These are phyloP conservation scores for Hirtodrosophila histrioides DNA, from an alignment of 2,888 invertebrate genomes.

Conservation along the genomic window DNA sequence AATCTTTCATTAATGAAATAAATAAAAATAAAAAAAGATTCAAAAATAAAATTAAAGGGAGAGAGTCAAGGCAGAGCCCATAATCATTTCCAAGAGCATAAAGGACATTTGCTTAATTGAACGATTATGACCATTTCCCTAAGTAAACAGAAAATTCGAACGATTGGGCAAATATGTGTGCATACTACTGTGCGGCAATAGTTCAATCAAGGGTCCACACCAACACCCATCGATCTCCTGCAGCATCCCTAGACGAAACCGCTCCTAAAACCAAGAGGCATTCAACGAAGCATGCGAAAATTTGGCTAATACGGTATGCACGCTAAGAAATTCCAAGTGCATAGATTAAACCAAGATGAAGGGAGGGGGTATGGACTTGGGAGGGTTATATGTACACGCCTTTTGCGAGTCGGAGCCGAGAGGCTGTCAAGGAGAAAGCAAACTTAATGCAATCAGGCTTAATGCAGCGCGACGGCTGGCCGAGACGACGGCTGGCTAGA, in stretches of 20 bases:
- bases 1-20: too few relatives aligned
- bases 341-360: slow-evolving; percentile 63
- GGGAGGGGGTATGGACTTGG: neutral
- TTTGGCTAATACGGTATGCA: slow-evolving; percentile 77
- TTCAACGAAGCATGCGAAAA: slow-evolving; percentile 73
- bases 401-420: neutral
- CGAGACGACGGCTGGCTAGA: slow-evolving; percentile 38
- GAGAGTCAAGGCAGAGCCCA: too few relatives aligned
- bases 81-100: too few relatives aligned
- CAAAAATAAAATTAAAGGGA: too few relatives aligned
- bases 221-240: slow-evolving; percentile 22
- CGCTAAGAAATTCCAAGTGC: slow-evolving; percentile 74
- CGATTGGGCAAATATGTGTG: neutral
- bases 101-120: too few relatives aligned
- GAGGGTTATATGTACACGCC: neutral
- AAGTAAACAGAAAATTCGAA: neutral
- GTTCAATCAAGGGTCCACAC: slow-evolving; percentile 49
- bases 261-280: slow-evolving; percentile 40
- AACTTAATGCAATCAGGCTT: slow-evolving; percentile 79
- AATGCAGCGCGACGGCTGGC: slow-evolving; percentile 71
- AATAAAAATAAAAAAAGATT: too few relatives aligned
- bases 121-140: too few relatives aligned
- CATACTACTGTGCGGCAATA: slow-evolving; percentile 47
- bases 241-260: slow-evolving; percentile 1
- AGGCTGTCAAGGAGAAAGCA: slow-evolving; percentile 60